Evolutionary conservation across 2,888 invertebrate species (phyloP), one percentile per base, ranked within the genome.

Genomic region (Liopterus haemorrhoidalis): DNA sequence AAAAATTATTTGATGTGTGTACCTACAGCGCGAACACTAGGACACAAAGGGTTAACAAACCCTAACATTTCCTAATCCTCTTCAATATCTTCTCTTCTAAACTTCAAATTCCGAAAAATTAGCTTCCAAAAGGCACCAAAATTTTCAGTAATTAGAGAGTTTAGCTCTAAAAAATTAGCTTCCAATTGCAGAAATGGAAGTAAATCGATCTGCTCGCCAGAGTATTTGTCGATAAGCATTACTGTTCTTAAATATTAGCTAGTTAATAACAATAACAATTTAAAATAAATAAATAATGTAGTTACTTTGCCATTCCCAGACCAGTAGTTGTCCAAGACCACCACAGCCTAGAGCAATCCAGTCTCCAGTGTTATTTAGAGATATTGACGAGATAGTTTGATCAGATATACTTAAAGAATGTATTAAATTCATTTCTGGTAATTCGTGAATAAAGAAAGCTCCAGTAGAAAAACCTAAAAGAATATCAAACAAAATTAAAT

Each of bases 261-360:
- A n/a, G 24, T 24, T 24, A n/a, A 24, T 24, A 24, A 24, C 6
- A n/a, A 24, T 24, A 37, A 9, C 35, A 27, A 24, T 16, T 28
- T 20, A 8, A 25, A 25, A 22, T 19, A 22, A 22, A 18, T 22
- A 14, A 14, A 33, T 32, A 1, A 43, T 43, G 18, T 19, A 62
- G 69, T 71, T 60, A 76, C 95, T 95, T 71, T 96, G 94, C 97
- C 97, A 99, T 70, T 99, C 99, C 96, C 97, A 99, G 1, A 99
- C 97, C 14, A 97, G 69, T 36, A 99, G 70, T 63, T 97, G 95
- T 0, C 96, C 96, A n/a, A 87, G 73, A 39, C 81, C 78, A 1
- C 85, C 78, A 57, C 93, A 92, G 0, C 90, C 97, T 27, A 99
- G 70, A 0, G 92, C 96, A 52, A 99, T 82, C 97, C 97, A 99